These are phyloP conservation scores for Megalops atlanticus DNA, from an alignment of 2,113 vertebrate genomes.

Conservation along the genomic window DNA sequence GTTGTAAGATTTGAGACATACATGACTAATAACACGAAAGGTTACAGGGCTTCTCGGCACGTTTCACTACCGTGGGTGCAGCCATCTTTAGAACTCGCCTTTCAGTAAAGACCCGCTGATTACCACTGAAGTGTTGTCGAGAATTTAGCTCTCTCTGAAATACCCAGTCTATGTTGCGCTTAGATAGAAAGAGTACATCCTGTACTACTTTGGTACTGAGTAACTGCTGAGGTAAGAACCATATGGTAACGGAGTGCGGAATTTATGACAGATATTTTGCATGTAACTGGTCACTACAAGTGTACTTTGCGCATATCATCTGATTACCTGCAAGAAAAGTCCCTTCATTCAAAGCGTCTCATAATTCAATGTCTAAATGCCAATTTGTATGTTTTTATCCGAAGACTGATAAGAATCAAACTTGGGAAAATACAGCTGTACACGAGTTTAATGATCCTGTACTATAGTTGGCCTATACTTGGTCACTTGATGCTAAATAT, in stretches of 20 bases:
- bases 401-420: not conserved
- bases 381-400: not conserved
- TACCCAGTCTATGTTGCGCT: no score
- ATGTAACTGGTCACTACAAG: no score
- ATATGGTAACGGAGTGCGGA: no score
- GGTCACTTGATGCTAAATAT: not conserved
- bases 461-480: not conserved
- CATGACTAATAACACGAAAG: constrained; percentile 7
- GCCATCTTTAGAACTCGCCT: constrained; percentile 60
- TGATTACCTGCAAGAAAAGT: not conserved
- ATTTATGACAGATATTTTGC: not conserved
- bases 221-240: no score
- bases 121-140: not conserved
- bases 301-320: not conserved
- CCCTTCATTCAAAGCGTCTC: not conserved
- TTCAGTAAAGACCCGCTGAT: constrained; percentile 60
- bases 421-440: not conserved
- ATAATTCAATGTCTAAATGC: not conserved
- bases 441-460: not conserved
- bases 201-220: no score
- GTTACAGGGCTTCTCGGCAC: constrained; percentile 28
- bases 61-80: constrained; percentile 43
- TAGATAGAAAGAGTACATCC: no score
- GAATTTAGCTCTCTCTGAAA: no score
- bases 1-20: not conserved